phyloP scores from a whole-genome alignment of 2,888 invertebrate species.

The Ornithoptera alexandrae region DNA sequence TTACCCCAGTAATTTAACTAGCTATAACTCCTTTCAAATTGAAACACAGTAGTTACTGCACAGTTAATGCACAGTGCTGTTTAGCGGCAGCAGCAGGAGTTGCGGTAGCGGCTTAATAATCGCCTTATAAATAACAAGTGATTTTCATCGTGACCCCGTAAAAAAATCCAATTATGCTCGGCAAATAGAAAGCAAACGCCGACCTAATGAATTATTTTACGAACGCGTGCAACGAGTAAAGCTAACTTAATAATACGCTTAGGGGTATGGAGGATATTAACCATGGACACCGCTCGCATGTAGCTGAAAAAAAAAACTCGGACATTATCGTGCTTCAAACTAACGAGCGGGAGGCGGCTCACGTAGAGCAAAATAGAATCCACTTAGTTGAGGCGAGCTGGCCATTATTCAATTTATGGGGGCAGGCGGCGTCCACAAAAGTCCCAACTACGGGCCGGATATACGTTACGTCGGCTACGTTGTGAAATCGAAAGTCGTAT shows the following conservation, averaged over 20 bases:
- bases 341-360: slow-evolving; percentile 39
- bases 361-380: slow-evolving; percentile 68
- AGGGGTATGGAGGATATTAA: neutral
- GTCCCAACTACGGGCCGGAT: slow-evolving; percentile 43
- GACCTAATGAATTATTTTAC: slow-evolving; percentile 27
- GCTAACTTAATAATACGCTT: slow-evolving; percentile 1
- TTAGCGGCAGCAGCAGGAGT: too few relatives aligned
- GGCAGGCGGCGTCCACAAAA: slow-evolving; percentile 53
- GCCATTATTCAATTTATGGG: slow-evolving; percentile 72
- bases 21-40: too few relatives aligned
- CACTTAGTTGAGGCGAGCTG: slow-evolving; percentile 63
- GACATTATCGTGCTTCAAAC: slow-evolving; percentile 33
- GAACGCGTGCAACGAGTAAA: slow-evolving; percentile 15
- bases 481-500: slow-evolving; percentile 31
- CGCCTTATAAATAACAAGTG: neutral
- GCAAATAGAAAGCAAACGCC: slow-evolving; percentile 25
- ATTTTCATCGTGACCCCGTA: slow-evolving; percentile 23
- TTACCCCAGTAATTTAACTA: too few relatives aligned
- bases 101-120: too few relatives aligned
- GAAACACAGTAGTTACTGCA: too few relatives aligned
- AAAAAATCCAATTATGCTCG: slow-evolving; percentile 24
- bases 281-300: neutral
- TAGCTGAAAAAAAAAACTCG: slow-evolving; percentile 1
- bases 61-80: too few relatives aligned
- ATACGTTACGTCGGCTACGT: slow-evolving; percentile 32